Conservation (phyloP, 1,140 invertebrate genomes). For the Sinonovacula constricta region DNA sequence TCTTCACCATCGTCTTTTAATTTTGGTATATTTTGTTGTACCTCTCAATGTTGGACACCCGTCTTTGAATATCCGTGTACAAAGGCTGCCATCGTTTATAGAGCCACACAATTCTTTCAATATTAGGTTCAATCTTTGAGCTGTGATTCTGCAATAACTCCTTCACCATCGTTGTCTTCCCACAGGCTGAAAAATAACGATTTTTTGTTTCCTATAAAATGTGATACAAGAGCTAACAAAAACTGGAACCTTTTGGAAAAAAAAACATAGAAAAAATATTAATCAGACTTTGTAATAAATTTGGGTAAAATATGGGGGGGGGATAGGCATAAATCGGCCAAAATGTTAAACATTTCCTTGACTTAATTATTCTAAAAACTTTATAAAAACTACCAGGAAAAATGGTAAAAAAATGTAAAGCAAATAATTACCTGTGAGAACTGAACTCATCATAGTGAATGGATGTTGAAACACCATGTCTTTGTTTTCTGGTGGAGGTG, state of each 20-base stretch:
- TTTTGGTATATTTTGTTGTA: conserved; percentile 18
- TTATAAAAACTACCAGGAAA: not conserved
- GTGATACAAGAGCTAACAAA: not conserved
- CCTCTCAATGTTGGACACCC: not conserved
- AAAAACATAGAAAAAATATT: not conserved
- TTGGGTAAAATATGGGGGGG: not conserved
- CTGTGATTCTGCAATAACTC: conserved; percentile 6
- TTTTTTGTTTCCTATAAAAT: not conserved
- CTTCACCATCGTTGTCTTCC: conserved; percentile 16
- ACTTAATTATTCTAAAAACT: not conserved
- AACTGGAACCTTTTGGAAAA: not conserved
- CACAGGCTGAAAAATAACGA: conserved; percentile 14
- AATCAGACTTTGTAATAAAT: not conserved
- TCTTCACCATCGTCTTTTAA: conserved; percentile 17
- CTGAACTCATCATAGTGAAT: conserved; percentile 18
- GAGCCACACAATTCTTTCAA: conserved; percentile 39
- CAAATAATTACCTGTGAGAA: no score
- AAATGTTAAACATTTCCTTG: not conserved
- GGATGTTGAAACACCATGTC: conserved; percentile 18
- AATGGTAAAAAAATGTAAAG: not conserved
- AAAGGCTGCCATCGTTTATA: conserved; percentile 47
- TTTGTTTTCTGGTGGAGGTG: conserved; percentile 8
- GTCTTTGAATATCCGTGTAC: conserved; percentile 15
- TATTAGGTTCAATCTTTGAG: not conserved
- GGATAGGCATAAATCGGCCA: no score